phyloP scores from a whole-genome alignment of 2,888 invertebrate species.

The Microctonus hyperodae region DNA sequence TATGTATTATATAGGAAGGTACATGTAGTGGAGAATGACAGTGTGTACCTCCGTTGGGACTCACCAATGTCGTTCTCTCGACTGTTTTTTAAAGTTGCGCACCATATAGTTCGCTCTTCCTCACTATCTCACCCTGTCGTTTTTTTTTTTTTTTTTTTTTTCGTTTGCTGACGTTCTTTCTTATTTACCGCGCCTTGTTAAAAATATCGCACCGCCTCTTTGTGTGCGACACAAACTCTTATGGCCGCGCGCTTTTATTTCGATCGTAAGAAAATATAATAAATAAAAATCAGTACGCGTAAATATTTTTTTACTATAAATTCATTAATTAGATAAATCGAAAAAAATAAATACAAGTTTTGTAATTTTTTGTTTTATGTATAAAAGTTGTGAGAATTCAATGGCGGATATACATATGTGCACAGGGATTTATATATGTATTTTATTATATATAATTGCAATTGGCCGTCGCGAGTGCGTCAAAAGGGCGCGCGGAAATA shows the following conservation, averaged over 20 bases:
- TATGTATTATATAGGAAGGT: too few species aligned
- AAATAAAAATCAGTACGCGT: too few species aligned
- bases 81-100: conserved; percentile 39
- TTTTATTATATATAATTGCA: too few species aligned
- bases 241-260: conserved; percentile 12
- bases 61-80: conserved; percentile 33
- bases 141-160: conserved; percentile 19
- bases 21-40: conserved; percentile 13
- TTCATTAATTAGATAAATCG: too few species aligned
- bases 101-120: conserved; percentile 26
- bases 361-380: too few species aligned
- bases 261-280: too few species aligned
- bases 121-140: background rate
- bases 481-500: conserved; percentile 35
- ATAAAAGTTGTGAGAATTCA: conserved; percentile 2
- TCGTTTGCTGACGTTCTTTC: background rate
- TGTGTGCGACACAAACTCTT: conserved; percentile 33
- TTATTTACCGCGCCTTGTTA: conserved; percentile 42
- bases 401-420: conserved; percentile 12
- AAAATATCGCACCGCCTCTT: conserved; percentile 47
- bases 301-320: too few species aligned
- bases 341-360: too few species aligned
- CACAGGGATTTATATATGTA: background rate
- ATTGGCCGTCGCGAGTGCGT: conserved; percentile 34
- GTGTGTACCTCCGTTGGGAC: conserved; percentile 19